Evolutionary conservation across 2,888 invertebrate genomes (phyloP), one percentile per base, ranked within the genome.

Genomic region (Notocelia uddmanniana): DNA sequence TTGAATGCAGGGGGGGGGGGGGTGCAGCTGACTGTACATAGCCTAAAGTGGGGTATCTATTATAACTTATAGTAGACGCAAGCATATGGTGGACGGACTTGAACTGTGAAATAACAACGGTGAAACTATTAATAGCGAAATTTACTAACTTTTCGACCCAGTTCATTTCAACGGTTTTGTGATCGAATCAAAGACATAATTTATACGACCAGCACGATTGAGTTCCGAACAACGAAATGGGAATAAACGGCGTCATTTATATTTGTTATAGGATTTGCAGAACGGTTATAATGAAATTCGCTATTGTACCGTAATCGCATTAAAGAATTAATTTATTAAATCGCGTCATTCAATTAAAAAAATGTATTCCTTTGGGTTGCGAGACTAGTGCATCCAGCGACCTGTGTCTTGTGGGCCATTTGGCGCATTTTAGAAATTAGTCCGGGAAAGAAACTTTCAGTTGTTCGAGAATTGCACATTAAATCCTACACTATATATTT

Each of bases 221-320:
- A 54, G 54, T 54, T 23, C 31, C 31, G 31, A 31, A 31, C 54
- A 54, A 54, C 54, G 15, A 54, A 48, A 48, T 48, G 15, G 15
- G 41, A 13, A 13, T 41, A 54, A 23, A 54, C 54, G 23, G 54
- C 21, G 23, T 15, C 23, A 54, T 54, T 54, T 54, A 15, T 54
- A 31, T 31, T 26, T 26, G 37, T 23, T 52, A 13, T 52, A 18
- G 52, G 52, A 52, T 52, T 54, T 54, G 21, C 54, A 54, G 3
- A 54, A 54, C 11, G 15, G 21, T 54, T 15, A 54, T 54, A 23
- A 54, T 54, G 54, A 23, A 21, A 11, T 52, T 21, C 19, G 19
- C 19, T 52, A 21, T 21, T 52, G 21, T 11, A 21, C 19, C 21
- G 19, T 52, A 52, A 52, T 21, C 52, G 52, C 21, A 21, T 52